Percentiles rank a stretch among this genome's conserved stretches.
These are phyloP conservation scores for Drosophila sechellia DNA, from an alignment of 1,140 invertebrate genomes.

Conservation along the genomic window DNA sequence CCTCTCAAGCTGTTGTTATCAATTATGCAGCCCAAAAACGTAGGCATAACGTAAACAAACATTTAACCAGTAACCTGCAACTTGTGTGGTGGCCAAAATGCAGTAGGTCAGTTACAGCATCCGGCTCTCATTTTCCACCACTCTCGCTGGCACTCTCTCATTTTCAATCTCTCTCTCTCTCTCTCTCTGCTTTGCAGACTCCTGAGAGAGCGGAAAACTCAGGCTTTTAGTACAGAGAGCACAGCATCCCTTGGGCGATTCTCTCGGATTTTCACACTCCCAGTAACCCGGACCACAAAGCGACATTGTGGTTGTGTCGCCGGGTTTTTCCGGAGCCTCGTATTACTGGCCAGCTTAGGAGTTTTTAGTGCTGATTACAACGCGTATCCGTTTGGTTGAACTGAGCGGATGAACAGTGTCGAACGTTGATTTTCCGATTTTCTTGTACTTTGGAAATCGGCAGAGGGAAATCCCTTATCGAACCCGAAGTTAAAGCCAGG, in stretches of 20 bases:
- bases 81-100: conserved; percentile 45
- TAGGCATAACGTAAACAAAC: conserved; percentile 76
- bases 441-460: conserved; percentile 1
- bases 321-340: conserved; percentile 23
- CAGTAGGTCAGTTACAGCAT: conserved; percentile 75
- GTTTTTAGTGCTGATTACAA: conserved; percentile 82
- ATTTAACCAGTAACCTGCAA: conserved; percentile 55
- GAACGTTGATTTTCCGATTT: conserved; percentile 18
- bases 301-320: conserved; percentile 49
- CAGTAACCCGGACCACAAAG: conserved; percentile 39
- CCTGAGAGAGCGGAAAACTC: conserved; percentile 3
- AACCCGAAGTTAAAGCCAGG: conserved; percentile 32
- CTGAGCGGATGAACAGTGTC: conserved; percentile 53
- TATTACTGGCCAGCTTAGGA: conserved; percentile 67
- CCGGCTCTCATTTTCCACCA: conserved; percentile 32
- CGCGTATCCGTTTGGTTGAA: conserved; percentile 75
- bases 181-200: conserved; percentile 27
- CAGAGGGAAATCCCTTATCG: conserved; percentile 12
- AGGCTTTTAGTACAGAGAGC: conserved; percentile 68
- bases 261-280: conserved; percentile 24
- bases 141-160: not conserved
- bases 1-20: conserved; percentile 54
- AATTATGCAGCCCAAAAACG: conserved; percentile 73
- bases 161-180: not conserved
- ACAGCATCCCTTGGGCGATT: conserved; percentile 32